A percentile compares a stretch with the other conserved stretches of the same genome.
Conservation (phyloP, 2,888 invertebrate species). For the Melanotus villosus region DNA sequence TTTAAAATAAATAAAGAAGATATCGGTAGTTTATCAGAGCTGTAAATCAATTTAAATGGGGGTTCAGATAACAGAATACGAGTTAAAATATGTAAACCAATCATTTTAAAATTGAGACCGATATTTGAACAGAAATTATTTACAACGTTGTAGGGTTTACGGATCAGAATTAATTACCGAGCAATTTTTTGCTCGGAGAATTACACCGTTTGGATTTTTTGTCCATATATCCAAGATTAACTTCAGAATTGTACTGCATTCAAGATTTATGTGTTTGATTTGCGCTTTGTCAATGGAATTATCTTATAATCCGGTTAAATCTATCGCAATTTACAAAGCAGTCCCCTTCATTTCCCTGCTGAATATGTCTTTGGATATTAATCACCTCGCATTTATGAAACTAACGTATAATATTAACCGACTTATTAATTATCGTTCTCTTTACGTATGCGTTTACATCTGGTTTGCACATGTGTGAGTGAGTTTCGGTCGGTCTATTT, state of each 20-base stretch:
- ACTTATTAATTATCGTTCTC: too few relatives aligned
- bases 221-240: slow-evolving; percentile 14
- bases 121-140: slow-evolving; percentile 10
- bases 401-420: too few relatives aligned
- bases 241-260: slow-evolving; percentile 14
- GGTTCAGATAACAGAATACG: not conserved
- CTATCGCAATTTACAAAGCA: slow-evolving; percentile 23
- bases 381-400: too few relatives aligned
- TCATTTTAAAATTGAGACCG: slow-evolving; percentile 17
- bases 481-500: not conserved
- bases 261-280: slow-evolving; percentile 41
- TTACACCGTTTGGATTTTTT: not conserved
- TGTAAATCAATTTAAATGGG: slow-evolving; percentile 13
- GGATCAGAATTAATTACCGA: slow-evolving; percentile 22
- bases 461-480: slow-evolving; percentile 13
- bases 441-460: not conserved
- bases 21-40: too few relatives aligned
- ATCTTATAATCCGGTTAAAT: slow-evolving; percentile 38
- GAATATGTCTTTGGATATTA: slow-evolving; percentile 7
- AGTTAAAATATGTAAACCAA: slow-evolving; percentile 25
- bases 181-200: slow-evolving; percentile 12
- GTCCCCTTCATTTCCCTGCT: slow-evolving; percentile 15
- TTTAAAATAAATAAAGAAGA: too few relatives aligned
- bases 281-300: slow-evolving; percentile 35
- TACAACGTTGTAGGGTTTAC: slow-evolving; percentile 17